Evolutionary conservation across 2,113 vertebrate genomes (phyloP).

Genomic region (Catharus bicknelli): DNA sequence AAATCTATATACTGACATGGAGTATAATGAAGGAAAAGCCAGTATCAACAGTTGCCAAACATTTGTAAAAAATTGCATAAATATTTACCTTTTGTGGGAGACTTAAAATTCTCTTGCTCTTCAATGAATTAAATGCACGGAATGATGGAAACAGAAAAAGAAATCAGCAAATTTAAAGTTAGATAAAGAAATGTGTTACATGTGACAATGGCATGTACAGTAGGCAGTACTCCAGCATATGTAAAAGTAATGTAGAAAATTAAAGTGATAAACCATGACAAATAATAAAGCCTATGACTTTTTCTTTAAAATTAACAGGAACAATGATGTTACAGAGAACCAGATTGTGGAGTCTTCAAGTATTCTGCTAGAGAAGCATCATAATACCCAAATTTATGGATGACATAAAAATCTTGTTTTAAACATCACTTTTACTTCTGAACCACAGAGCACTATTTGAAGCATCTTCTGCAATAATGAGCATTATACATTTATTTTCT

Average conservation of each 20-base stretch:
- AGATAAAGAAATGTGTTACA: conserved; percentile 76
- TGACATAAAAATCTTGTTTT: background rate
- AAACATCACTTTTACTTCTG: background rate
- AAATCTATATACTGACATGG: background rate
- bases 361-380: background rate
- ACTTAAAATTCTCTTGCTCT: conserved; percentile 83
- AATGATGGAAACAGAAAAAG: conserved; percentile 87
- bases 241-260: conserved; percentile 65
- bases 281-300: conserved; percentile 58
- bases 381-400: background rate
- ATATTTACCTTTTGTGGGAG: conserved; percentile 85
- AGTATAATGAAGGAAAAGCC: conserved; percentile 19
- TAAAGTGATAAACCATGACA: conserved; percentile 69
- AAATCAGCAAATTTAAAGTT: conserved; percentile 86
- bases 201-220: conserved; percentile 76
- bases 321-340: conserved; percentile 56
- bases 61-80: conserved; percentile 68
- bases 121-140: conserved; percentile 88
- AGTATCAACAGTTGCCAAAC: conserved; percentile 60
- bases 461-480: background rate
- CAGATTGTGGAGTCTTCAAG: conserved; percentile 48
- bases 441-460: background rate
- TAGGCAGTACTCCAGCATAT: conserved; percentile 65
- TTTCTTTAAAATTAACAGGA: conserved; percentile 59
- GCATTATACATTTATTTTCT: background rate